Evolutionary conservation across 1,140 invertebrate species (phyloP).

Genomic region (Panulirus ornatus): DNA sequence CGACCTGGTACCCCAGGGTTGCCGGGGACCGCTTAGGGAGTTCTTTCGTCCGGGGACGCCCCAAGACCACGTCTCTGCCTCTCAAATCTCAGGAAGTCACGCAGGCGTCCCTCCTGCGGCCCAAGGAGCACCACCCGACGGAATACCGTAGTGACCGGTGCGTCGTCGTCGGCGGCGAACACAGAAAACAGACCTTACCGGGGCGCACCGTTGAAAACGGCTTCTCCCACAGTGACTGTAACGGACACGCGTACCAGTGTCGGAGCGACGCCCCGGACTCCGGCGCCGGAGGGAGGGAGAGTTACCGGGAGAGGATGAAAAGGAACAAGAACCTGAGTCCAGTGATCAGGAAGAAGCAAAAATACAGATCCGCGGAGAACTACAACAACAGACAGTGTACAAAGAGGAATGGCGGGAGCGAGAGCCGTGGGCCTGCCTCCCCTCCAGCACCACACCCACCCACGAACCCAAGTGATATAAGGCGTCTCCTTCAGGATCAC

Average conservation of each 20-base stretch:
- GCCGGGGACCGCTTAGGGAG: not conserved
- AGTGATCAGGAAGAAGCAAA: conserved; percentile 53
- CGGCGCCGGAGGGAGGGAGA: too few relatives aligned
- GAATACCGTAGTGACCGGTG: not conserved
- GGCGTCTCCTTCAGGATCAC: conserved; percentile 10
- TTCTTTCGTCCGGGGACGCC: not conserved
- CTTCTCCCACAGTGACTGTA: not conserved
- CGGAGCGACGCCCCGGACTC: too few relatives aligned
- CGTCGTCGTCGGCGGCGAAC: not conserved
- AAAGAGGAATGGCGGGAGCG: too few relatives aligned
- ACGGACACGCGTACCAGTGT: not conserved
- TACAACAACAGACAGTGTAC: conserved; percentile 33
- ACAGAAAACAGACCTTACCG: conserved; percentile 27
- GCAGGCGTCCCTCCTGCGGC: not conserved
- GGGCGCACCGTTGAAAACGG: not conserved
- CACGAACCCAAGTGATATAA: conserved; percentile 2
- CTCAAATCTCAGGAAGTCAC: conserved; percentile 24
- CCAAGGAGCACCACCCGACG: not conserved
- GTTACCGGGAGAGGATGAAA: not conserved
- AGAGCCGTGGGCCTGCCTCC: too few relatives aligned
- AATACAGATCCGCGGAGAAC: conserved; percentile 40
- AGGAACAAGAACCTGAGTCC: conserved; percentile 37
- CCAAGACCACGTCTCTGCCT: conserved; percentile 14
- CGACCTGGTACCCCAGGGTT: not conserved
- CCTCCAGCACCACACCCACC: not conserved